These are phyloP conservation scores for Pyrrhosoma nymphula DNA, from an alignment of 2,888 invertebrate genomes.

Conservation along the genomic window DNA sequence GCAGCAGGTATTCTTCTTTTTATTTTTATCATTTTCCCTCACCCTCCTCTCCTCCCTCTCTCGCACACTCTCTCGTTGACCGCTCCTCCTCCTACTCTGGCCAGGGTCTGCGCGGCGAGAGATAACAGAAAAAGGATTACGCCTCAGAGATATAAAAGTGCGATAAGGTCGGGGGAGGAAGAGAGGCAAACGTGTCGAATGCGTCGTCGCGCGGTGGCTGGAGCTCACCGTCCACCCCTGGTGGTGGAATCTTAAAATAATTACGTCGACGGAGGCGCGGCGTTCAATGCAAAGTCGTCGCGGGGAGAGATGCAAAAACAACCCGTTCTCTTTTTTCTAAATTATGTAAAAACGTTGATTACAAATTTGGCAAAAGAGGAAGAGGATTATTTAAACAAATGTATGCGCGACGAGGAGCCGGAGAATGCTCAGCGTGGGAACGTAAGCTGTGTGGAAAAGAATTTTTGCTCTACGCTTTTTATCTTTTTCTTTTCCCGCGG, in stretches of 20 bases:
- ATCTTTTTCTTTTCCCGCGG: background rate
- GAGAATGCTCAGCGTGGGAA: background rate
- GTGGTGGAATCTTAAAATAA: background rate
- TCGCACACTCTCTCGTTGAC: background rate
- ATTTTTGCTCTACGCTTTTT: background rate
- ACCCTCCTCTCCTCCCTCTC: too few species aligned
- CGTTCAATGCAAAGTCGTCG: background rate
- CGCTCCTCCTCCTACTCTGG: background rate
- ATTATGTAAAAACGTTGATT: background rate
- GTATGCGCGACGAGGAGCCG: background rate
- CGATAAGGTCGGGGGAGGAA: background rate
- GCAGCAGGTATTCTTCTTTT: background rate
- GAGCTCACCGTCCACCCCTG: too few species aligned
- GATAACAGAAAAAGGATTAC: conserved; percentile 32
- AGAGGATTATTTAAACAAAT: background rate
- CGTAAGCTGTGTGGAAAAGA: background rate
- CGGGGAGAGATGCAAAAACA: background rate
- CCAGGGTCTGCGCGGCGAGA: background rate
- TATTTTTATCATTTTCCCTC: background rate
- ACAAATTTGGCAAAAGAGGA: background rate
- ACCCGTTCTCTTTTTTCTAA: background rate
- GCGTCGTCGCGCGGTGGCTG: background rate
- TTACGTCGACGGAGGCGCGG: background rate
- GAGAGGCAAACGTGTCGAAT: background rate
- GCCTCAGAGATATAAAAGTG: background rate